phyloP scores from a whole-genome alignment of 2,888 invertebrate genomes.

The Thymelicus lineola region DNA sequence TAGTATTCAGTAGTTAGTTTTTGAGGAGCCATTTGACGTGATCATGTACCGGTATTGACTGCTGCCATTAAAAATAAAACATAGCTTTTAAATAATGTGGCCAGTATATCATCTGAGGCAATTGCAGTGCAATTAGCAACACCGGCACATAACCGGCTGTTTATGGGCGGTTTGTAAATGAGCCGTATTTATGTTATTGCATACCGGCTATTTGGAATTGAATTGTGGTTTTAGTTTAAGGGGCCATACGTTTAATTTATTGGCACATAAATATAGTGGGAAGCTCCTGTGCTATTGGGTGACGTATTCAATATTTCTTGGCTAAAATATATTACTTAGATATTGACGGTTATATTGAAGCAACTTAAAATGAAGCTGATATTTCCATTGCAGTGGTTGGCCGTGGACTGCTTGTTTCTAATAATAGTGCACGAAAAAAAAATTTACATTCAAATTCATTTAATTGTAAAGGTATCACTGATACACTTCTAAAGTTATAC shows the following conservation, averaged over 20 bases:
- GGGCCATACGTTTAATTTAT: constrained; percentile 26
- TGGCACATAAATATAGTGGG: constrained; percentile 17
- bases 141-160: constrained; percentile 26
- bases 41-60: neutral
- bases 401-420: too few relatives aligned
- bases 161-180: constrained; percentile 36
- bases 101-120: constrained; percentile 15
- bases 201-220: constrained; percentile 29
- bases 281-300: neutral
- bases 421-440: too few relatives aligned
- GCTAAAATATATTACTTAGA: neutral
- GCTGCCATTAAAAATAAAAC: neutral
- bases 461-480: too few relatives aligned
- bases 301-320: constrained; percentile 5
- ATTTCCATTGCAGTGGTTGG: too few relatives aligned
- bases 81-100: neutral
- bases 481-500: too few relatives aligned
- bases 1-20: too few relatives aligned
- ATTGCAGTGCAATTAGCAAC: constrained; percentile 30
- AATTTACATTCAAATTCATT: too few relatives aligned
- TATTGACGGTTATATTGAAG: too few relatives aligned
- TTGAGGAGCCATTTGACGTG: too few relatives aligned
- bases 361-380: too few relatives aligned
- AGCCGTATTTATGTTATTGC: constrained; percentile 34
- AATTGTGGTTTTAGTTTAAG: constrained; percentile 33